A percentile compares a stretch with the other conserved stretches of the same genome.
These are phyloP conservation scores for Lagodon rhomboides DNA, from an alignment of 2,797 vertebrate genomes.

Conservation along the genomic window DNA sequence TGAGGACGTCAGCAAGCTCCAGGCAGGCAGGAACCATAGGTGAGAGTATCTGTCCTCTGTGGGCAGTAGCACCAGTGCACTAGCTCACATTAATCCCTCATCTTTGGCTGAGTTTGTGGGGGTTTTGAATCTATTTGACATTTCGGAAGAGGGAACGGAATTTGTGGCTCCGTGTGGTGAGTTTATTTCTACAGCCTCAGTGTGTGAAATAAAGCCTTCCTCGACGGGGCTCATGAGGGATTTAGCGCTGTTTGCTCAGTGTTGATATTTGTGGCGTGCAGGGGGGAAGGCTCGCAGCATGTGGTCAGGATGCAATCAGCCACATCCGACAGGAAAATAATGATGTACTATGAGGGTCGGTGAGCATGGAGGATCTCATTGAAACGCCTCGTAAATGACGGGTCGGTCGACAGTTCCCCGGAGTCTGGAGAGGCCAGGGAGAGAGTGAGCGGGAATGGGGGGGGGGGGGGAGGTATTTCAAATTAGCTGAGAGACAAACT, in stretches of 20 bases:
- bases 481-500: slow-evolving; percentile 8
- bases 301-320: slow-evolving; percentile 47
- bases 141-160: not conserved
- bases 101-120: not conserved
- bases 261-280: not conserved
- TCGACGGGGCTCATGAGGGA: slow-evolving; percentile 11
- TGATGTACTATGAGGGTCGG: slow-evolving; percentile 27
- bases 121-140: slow-evolving; percentile 5
- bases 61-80: not conserved
- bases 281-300: not conserved
- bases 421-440: not conserved
- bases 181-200: not conserved
- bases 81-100: not conserved
- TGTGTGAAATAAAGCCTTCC: not conserved
- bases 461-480: not conserved
- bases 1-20: slow-evolving; percentile 54
- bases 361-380: slow-evolving; percentile 27
- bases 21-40: slow-evolving; percentile 29
- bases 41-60: slow-evolving; percentile 30
- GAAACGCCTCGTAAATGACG: slow-evolving; percentile 22
- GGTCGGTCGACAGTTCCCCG: not conserved
- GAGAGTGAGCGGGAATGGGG: not conserved
- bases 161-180: not conserved
- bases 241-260: not conserved
- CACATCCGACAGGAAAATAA: slow-evolving; percentile 37